Base-by-base conservation (phyloP, 2,113 vertebrate genomes). In the Xiphias gladius region DNA sequence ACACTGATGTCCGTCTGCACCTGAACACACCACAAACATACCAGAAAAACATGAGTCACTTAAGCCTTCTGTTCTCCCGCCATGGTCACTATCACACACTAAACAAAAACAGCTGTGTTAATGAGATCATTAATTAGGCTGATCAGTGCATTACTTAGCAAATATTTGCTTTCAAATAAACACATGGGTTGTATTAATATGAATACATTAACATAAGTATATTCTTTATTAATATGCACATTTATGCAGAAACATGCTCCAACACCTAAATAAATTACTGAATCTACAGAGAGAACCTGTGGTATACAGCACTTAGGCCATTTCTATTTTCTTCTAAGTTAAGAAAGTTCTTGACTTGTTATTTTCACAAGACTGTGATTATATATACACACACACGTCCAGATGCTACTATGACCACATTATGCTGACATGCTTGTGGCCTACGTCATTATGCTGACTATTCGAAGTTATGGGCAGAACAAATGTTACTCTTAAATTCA, bases 1-100 rank as follows among this genome's bases (percentile, higher is more conserved):
- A 97, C 93, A 7, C 97, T 92, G 86, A 99, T 94, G 0, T 99
- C 97, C 0, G 96, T 96, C 80, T 98, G 96, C 73, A 97, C 96
- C 98, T 99, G 93, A 88, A 89, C 24, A 62, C 85, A 86, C 10
- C 84, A 72, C 54, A 63, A 6, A 58, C 32, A 39, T 39, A 58
- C 28, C 7, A 61, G 39, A 26, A 13, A 65, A 52, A 77, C 17
- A 6, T 16, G 46, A 26, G n/a, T 9, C 19, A 20, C 30, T 70
- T 82, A 9, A 74, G 64, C 7, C 17, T 61, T 37, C 8, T 13
- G 4, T 64, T 28, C 10, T 32, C 17, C 7, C 2, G 0, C n/a
- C 41, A 30, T 13, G 39, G 26, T 50, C 17, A 69, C 14, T 7
- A 32, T 43, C 8, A 46, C 1, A 66, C 19, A 30, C 9, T 41